Evolutionary conservation across 1,140 invertebrate species (phyloP).

Genomic region (Hyposmocoma kahamanoa): DNA sequence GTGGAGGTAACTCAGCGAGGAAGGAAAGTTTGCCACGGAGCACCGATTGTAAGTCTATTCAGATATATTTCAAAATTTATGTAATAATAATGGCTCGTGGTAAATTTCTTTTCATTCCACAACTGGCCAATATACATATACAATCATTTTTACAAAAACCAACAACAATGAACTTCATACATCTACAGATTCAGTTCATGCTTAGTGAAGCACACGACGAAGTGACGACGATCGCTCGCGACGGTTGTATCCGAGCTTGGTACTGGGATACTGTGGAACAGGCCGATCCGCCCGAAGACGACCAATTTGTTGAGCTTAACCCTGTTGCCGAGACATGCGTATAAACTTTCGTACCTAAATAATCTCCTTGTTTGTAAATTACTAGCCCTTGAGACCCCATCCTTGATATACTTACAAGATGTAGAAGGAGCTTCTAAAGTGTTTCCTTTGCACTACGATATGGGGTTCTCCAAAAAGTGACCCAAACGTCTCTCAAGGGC

Average conservation of each 20-base stretch:
- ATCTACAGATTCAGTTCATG: constrained; percentile 63
- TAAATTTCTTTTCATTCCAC: no score
- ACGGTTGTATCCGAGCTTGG: constrained; percentile 90
- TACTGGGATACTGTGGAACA: constrained; percentile 90
- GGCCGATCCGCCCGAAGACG: constrained; percentile 84
- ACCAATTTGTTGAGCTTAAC: constrained; percentile 86
- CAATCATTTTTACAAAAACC: no score
- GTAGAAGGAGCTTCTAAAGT: not conserved
- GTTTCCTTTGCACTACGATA: constrained; percentile 6
- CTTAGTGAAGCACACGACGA: constrained; percentile 62
- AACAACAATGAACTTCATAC: no score
- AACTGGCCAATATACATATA: no score
- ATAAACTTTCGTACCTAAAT: constrained; percentile 6
- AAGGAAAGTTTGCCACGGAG: constrained; percentile 82
- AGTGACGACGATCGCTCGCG: constrained; percentile 80
- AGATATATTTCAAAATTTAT: no score
- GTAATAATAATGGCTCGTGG: no score
- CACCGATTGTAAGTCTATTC: constrained; percentile 77
- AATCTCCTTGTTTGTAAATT: no score
- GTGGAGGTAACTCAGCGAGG: constrained; percentile 83
- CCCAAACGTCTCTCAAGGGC: no score
- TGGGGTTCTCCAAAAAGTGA: no score
- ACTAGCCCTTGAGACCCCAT: no score
- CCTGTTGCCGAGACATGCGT: constrained; percentile 83
- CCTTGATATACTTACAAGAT: no score